Percentiles rank a stretch among this genome's conserved stretches.
phyloP scores from a whole-genome alignment of 2,113 vertebrate species.

The Trogon surrucura region DNA sequence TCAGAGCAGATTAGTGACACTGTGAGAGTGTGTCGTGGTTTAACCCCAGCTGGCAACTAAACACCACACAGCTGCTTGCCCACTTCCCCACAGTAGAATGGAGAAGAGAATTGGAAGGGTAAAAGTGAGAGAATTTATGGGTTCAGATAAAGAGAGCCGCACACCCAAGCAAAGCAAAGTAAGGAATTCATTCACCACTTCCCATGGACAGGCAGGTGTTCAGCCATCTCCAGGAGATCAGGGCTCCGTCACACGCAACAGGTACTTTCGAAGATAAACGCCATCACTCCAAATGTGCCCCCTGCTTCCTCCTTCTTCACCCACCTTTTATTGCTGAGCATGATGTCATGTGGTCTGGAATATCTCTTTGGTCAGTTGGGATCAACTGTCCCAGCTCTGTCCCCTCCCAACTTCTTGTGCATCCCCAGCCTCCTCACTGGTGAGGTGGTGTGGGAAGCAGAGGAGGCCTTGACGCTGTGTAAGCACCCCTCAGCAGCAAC shows the following conservation, averaged over 20 bases:
- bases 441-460: background rate
- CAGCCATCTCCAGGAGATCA: background rate
- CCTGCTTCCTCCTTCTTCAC: background rate
- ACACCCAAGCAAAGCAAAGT: fast-evolving
- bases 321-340: background rate
- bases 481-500: background rate
- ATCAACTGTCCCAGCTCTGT: background rate
- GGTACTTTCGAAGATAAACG: too few species aligned
- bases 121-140: background rate
- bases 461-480: background rate
- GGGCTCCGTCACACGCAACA: background rate
- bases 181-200: background rate
- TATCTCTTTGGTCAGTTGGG: background rate
- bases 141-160: background rate
- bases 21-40: background rate
- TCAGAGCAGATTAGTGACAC: background rate
- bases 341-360: background rate
- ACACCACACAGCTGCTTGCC: fast-evolving
- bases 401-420: background rate
- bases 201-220: background rate
- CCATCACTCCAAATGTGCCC: background rate
- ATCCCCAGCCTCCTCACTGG: background rate
- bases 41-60: background rate
- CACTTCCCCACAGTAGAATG: too few species aligned
- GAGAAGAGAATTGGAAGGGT: background rate